Base-by-base conservation (phyloP, 2,797 vertebrate species). In the Silurus aristotelis region DNA sequence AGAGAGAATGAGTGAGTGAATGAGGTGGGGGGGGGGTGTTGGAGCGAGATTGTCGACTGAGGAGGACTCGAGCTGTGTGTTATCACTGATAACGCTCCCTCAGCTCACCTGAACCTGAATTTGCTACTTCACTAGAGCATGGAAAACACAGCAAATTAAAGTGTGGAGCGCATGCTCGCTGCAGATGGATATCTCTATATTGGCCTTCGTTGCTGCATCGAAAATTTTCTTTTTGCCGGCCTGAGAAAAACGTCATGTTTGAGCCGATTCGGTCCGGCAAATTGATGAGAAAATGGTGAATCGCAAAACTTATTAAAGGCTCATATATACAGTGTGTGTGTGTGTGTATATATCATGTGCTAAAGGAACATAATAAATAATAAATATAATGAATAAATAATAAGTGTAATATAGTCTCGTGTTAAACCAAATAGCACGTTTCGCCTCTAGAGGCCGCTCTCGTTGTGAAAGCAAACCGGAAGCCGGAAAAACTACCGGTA, bases 51-150 rank as follows among this genome's bases (percentile, higher is more conserved):
- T 91, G 90, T 90, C 90, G 90, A 90, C 87, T 89, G 91, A 90
- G 89, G 91, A 72, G 76, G 76, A 76, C 97, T 97, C 95, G 94
- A 97, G 96, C 96, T 96, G 93, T 93, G 92, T 96, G 92, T 96
- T 97, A 97, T 97, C 95, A 86, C 91, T 96, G 96, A 97, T 96
- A 96, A 96, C 95, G 94, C 96, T 95, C 64, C 94, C 96, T 92
- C 93, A 92, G 95, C 94, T 94, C 89, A 95, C 93, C 96, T 95
- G 93, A 93, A 93, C 93, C 92, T 91, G 94, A 96, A 97, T 98
- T 99, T 97, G 96, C 95, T 97, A 96, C 96, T 95, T 96, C 97
- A 98, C 92, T 96, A 96, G 97, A 98, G 96, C 97, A 96, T 97
- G 96, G 96, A 97, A 96, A 97, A 96, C 95, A 96, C 94, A 95